phyloP scores from a whole-genome alignment of 2,797 vertebrate genomes.

The Melopsittacus undulatus region DNA sequence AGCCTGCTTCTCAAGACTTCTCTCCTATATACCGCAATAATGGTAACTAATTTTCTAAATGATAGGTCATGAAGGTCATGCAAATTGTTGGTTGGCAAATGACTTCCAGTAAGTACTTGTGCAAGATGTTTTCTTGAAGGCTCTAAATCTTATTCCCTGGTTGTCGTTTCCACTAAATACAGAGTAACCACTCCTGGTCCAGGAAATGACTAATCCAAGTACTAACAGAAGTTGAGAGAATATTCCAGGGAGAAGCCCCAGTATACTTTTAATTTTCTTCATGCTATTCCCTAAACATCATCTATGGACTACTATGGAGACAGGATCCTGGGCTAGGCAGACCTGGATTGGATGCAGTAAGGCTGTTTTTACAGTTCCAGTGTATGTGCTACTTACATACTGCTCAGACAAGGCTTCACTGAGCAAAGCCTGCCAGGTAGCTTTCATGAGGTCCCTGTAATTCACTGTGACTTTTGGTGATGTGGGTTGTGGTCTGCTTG shows the following conservation, averaged over 20 bases:
- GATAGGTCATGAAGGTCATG: background rate
- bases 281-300: background rate
- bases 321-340: background rate
- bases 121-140: background rate
- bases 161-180: background rate
- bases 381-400: background rate
- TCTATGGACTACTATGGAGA: background rate
- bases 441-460: background rate
- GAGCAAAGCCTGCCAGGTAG: background rate
- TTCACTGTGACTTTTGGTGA: background rate
- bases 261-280: background rate
- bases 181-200: background rate
- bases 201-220: background rate
- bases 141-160: background rate
- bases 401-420: background rate
- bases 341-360: background rate
- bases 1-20: background rate
- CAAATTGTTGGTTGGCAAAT: background rate
- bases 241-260: background rate
- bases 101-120: background rate
- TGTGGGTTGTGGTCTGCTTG: background rate
- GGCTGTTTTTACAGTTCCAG: background rate
- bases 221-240: background rate
- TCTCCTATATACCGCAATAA: background rate
- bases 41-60: background rate